phyloP scores from a whole-genome alignment of 2,888 invertebrate species.

The Trichacis sp. region DNA sequence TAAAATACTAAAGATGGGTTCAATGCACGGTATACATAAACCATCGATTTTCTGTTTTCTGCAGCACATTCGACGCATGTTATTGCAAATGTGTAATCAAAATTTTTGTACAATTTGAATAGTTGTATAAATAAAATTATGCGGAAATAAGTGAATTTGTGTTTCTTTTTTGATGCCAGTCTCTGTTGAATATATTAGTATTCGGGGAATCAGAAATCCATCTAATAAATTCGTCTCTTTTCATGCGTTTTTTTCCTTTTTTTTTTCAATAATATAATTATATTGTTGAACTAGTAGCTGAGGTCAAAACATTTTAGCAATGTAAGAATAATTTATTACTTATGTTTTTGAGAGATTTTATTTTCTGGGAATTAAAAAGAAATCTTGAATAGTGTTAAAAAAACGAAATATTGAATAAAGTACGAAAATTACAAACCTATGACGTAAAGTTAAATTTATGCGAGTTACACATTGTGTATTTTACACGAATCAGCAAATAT shows the following conservation, averaged over 20 bases:
- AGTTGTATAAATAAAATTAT: background rate
- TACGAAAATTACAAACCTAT: background rate
- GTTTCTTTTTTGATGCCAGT: no score
- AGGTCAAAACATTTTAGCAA: background rate
- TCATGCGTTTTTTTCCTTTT: no score
- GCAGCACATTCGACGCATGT: background rate
- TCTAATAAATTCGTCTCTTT: no score
- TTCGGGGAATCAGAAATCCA: no score
- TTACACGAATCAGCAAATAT: background rate
- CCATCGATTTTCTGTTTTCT: background rate
- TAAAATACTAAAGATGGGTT: conserved; percentile 28
- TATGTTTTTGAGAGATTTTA: background rate
- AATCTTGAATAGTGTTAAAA: no score
- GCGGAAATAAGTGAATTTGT: background rate
- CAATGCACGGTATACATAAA: conserved; percentile 37
- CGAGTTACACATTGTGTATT: background rate
- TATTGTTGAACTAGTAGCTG: no score
- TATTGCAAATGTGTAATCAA: background rate
- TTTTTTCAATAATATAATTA: no score
- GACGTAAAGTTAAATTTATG: background rate
- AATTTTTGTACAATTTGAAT: conserved; percentile 1
- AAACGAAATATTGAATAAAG: no score
- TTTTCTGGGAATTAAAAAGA: no score
- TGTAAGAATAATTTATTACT: background rate
- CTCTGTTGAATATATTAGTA: no score